Base-by-base conservation (phyloP, 2,113 vertebrate species). In the Platysternon megacephalum region DNA sequence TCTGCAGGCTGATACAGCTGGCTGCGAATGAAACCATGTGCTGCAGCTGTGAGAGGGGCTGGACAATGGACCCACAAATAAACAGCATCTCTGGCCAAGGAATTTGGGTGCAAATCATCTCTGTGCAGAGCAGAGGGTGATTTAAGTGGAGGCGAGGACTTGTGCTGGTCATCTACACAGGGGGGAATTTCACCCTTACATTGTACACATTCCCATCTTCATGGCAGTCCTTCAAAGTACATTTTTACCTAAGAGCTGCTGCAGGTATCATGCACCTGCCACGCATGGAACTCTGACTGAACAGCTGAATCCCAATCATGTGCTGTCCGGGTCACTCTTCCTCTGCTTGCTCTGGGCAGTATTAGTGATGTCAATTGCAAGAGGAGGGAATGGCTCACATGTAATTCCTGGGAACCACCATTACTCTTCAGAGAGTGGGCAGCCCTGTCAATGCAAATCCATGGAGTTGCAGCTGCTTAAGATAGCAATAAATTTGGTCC, bases 161-260 rank as follows among this genome's bases (percentile, higher is more conserved):
- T 28, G 72, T 44, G 72, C 72, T 13, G 21, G 39, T 44, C 39
- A 22, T 44, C 72, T 7, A 11, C 39, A 22, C 10, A 44, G 72
- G 42, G 21, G 21, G n/a, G 39, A 42, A 12, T 68, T 39, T 76
- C 39, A 76, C 21, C 39, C 39, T 44, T 39, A 11, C 8, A 74
- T 19, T 9, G 29, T 19, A 42, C 39, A 74, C 22, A 74, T 21
- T 74, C 19, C 8, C 21, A 4, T 21, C 84, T 90, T 68, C 39
- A 29, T 5, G 0, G 32, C 55, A 82, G n/a, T 79, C 65, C 44
- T 79, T 61, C 68, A 12, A n/a, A 46, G n/a, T n/a, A 11, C 2
- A 3, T 5, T 55, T 65, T 16, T 46, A 16, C 1, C n/a, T 4
- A n/a, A 46, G n/a, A 14, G 0, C 39, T 8, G 3, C 0, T 1